These are phyloP conservation scores for Ostrea denselamellosa DNA, from an alignment of 1,140 invertebrate species.

Conservation along the genomic window DNA sequence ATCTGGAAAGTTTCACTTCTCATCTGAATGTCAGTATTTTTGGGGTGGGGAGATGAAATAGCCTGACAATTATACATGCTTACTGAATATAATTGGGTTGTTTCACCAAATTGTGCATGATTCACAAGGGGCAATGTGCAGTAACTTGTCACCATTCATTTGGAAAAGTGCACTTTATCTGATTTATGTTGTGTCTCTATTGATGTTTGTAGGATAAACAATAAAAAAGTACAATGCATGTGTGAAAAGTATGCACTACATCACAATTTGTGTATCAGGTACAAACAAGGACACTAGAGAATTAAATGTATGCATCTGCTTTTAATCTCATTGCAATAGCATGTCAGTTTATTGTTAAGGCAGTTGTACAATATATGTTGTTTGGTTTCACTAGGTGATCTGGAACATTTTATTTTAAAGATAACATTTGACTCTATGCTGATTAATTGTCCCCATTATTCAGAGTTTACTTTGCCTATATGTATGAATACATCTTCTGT, in stretches of 20 bases:
- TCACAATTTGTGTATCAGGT: neutral
- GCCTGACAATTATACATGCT: constrained; percentile 10
- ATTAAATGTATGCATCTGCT: constrained; percentile 4
- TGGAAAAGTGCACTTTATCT: neutral
- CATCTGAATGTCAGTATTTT: neutral
- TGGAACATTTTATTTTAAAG: constrained; percentile 3
- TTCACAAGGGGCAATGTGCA: neutral
- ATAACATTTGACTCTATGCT: constrained; percentile 1
- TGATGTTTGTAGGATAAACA: constrained; percentile 20
- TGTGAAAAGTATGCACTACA: neutral
- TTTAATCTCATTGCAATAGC: constrained; percentile 1
- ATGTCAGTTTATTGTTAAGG: constrained; percentile 6
- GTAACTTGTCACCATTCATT: constrained; percentile 8
- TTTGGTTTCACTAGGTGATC: neutral
- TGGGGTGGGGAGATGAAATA: neutral
- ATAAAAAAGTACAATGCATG: constrained; percentile 27
- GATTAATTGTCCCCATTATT: constrained; percentile 9
- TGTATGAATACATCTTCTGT: neutral
- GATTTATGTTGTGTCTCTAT: neutral
- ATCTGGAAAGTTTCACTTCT: constrained; percentile 17
- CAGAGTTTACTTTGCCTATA: constrained; percentile 1
- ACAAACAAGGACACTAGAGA: neutral
- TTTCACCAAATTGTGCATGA: neutral
- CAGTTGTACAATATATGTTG: neutral
- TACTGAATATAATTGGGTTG: neutral